These are phyloP conservation scores for Montipora capitata DNA, from an alignment of 92 coral and sea anemone species.

Conservation along the genomic window DNA sequence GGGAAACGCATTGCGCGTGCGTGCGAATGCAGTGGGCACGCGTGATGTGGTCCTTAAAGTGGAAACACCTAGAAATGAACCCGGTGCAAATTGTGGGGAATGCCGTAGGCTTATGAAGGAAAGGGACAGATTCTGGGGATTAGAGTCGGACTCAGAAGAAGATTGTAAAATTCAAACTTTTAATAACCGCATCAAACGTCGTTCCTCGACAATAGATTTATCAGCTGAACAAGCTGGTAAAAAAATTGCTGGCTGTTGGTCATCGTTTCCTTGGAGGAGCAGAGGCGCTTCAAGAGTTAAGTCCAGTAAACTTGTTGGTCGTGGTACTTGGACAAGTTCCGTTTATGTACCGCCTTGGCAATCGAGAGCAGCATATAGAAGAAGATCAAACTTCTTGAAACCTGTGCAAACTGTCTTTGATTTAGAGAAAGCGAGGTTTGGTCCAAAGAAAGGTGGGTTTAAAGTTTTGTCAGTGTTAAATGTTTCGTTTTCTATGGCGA, in stretches of 20 bases:
- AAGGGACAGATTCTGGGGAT: conserved; percentile 80
- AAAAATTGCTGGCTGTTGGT: background rate
- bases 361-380: background rate
- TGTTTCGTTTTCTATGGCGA: background rate
- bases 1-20: background rate
- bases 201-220: background rate
- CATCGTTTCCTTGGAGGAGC: background rate
- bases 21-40: too few species aligned
- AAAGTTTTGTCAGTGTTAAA: background rate
- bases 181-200: background rate
- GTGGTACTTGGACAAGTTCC: conserved; percentile 80
- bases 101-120: conserved; percentile 44
- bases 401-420: background rate
- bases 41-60: background rate
- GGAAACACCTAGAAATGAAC: background rate
- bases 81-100: conserved; percentile 31
- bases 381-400: background rate
- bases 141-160: conserved; percentile 74
- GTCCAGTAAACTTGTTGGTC: conserved; percentile 57
- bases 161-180: conserved; percentile 41
- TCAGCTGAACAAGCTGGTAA: background rate
- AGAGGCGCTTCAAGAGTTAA: background rate
- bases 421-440: conserved; percentile 20
- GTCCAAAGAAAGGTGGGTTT: conserved; percentile 13
- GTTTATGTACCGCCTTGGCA: conserved; percentile 63